These are phyloP conservation scores for Poeciliopsis paucimaculata DNA, from an alignment of 2,797 vertebrate genomes.

Conservation along the genomic window DNA sequence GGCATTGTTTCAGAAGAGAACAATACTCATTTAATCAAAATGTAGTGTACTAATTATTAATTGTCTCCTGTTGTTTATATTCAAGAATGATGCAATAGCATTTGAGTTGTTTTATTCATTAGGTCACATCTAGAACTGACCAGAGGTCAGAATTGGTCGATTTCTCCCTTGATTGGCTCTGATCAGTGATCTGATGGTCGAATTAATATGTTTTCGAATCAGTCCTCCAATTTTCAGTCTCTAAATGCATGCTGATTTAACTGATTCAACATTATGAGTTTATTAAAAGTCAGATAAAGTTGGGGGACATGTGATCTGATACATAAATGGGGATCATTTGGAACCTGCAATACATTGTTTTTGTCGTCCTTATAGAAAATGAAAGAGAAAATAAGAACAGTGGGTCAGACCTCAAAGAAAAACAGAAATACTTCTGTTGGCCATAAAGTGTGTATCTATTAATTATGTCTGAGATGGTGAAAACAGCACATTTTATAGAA, in stretches of 20 bases:
- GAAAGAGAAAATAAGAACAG: background rate
- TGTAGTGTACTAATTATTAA: constrained; percentile 15
- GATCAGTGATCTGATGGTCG: background rate
- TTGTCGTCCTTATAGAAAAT: background rate
- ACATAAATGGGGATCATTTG: background rate
- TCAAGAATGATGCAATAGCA: constrained; percentile 56
- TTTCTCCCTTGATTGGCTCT: background rate
- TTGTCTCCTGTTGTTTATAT: constrained; percentile 34
- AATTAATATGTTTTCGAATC: background rate
- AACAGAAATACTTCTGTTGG: background rate
- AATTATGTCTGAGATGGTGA: constrained; percentile 28
- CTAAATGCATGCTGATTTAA: background rate
- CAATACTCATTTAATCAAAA: constrained; percentile 39
- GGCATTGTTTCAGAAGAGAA: constrained; percentile 46
- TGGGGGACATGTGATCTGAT: background rate
- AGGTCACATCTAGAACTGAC: background rate
- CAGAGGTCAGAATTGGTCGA: background rate
- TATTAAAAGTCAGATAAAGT: background rate
- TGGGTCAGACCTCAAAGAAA: background rate
- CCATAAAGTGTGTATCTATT: background rate
- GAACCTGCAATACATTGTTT: background rate
- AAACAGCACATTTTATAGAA: constrained; percentile 29
- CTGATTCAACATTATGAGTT: background rate
- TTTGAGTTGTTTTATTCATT: background rate
- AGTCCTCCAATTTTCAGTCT: background rate